A percentile compares a stretch with the other conserved stretches of the same genome.
phyloP scores from a whole-genome alignment of 2,797 vertebrate genomes.

The Mionectes olivaceus region DNA sequence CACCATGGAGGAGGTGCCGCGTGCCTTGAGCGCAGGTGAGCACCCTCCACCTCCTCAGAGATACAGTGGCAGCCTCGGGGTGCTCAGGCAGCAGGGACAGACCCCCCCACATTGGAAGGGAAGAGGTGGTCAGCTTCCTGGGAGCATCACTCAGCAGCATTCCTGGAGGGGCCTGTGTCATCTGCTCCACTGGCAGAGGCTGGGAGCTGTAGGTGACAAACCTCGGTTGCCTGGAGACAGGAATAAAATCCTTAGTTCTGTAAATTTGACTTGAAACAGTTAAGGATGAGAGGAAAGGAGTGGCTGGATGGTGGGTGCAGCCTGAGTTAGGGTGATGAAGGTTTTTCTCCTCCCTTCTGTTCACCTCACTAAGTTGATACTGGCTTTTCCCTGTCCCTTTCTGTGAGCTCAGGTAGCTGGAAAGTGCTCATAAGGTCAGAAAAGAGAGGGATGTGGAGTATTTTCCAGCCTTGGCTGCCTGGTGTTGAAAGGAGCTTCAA shows the following conservation, averaged over 20 bases:
- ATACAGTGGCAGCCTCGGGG: fast-evolving
- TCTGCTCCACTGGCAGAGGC: background rate
- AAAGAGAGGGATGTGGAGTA: background rate
- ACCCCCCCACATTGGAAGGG: fast-evolving
- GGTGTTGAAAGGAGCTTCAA: background rate
- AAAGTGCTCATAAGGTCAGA: fast-evolving
- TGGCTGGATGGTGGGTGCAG: background rate
- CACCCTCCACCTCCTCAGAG: fast-evolving
- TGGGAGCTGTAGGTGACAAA: background rate
- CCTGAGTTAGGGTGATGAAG: background rate
- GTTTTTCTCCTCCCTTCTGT: background rate
- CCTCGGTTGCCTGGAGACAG: background rate
- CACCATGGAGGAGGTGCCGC: conserved; percentile 25
- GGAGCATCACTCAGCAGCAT: background rate
- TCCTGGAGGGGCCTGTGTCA: background rate
- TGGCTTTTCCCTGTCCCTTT: background rate
- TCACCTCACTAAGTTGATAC: background rate
- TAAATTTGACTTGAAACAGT: background rate
- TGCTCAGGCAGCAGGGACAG: background rate
- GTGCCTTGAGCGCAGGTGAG: conserved; percentile 36
- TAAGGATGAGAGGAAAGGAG: background rate
- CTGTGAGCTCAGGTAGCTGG: background rate
- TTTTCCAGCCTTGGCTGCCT: background rate
- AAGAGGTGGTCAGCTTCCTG: background rate
- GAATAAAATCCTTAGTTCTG: background rate